A percentile compares a stretch with the other conserved stretches of the same genome.
Conservation (phyloP, 2,888 invertebrate species). For the Athalia rosae region DNA sequence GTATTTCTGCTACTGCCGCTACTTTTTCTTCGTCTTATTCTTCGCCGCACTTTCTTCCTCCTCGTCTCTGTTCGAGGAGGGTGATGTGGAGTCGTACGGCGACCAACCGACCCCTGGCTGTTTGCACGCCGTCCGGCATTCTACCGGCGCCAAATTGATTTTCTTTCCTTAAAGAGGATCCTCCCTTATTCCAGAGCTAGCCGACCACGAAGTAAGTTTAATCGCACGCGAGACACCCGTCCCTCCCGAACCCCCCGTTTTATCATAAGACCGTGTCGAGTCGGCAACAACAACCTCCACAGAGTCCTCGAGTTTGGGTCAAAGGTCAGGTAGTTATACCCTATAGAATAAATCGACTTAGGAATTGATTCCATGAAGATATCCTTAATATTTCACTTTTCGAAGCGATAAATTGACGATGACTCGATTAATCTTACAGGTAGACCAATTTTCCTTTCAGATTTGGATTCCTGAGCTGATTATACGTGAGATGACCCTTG, state of each 20-base stretch:
- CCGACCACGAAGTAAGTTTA: neutral
- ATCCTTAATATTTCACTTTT: too few relatives aligned
- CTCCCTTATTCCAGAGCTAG: neutral
- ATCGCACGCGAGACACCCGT: neutral
- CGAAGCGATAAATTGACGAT: too few relatives aligned
- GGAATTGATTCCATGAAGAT: too few relatives aligned
- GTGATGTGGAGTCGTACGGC: neutral
- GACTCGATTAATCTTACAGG: too few relatives aligned
- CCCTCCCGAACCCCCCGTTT: neutral
- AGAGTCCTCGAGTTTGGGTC: neutral
- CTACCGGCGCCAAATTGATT: constrained; percentile 61
- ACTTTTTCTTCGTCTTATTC: neutral
- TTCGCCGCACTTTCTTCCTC: too few relatives aligned
- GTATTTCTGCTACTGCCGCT: neutral
- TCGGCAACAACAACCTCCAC: neutral
- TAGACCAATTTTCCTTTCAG: too few relatives aligned
- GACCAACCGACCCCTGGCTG: constrained; percentile 17
- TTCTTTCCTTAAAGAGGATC: constrained; percentile 64
- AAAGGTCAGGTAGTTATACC: neutral
- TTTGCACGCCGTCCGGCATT: constrained; percentile 35
- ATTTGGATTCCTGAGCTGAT: too few relatives aligned
- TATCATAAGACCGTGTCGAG: too few relatives aligned
- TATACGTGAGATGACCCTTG: too few relatives aligned
- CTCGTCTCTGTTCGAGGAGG: neutral
- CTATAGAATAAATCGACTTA: neutral